Conservation (phyloP, 2,888 invertebrate genomes). For the Noctua janthina region DNA sequence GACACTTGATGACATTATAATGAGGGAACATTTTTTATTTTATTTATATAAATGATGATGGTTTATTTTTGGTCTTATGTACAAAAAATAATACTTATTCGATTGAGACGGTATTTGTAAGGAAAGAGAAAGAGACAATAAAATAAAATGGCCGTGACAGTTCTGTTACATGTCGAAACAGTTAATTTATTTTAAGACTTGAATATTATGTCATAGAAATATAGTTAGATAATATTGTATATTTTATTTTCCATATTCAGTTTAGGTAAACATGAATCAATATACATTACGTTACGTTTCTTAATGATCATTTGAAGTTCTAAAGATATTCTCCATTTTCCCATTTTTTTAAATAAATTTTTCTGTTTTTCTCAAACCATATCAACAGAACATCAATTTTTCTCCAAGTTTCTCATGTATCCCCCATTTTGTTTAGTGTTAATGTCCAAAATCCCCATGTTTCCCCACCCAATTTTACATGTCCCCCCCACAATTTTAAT, state of each 20-base stretch:
- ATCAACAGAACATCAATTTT: neutral
- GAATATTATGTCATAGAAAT: slow-evolving; percentile 15
- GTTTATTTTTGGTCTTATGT: neutral
- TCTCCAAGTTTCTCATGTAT: neutral
- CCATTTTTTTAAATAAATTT: neutral
- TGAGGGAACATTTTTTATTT: neutral
- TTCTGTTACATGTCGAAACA: slow-evolving; percentile 4
- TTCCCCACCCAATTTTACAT: neutral
- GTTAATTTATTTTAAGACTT: neutral
- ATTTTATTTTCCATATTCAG: neutral
- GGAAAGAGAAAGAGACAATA: slow-evolving; percentile 8
- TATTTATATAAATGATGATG: neutral
- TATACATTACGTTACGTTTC: neutral
- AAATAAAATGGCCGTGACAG: slow-evolving; percentile 12
- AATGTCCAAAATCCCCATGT: neutral
- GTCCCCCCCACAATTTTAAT: neutral
- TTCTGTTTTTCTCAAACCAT: neutral
- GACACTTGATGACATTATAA: too few relatives aligned
- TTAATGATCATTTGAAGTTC: neutral
- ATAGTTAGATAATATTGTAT: neutral
- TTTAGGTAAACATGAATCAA: neutral
- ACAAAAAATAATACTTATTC: slow-evolving; percentile 15
- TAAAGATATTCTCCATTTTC: neutral
- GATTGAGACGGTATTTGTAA: slow-evolving; percentile 38
- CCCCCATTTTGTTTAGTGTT: too few relatives aligned